These are phyloP conservation scores for Gopherus flavomarginatus DNA, from an alignment of 2,113 vertebrate species.

Conservation along the genomic window DNA sequence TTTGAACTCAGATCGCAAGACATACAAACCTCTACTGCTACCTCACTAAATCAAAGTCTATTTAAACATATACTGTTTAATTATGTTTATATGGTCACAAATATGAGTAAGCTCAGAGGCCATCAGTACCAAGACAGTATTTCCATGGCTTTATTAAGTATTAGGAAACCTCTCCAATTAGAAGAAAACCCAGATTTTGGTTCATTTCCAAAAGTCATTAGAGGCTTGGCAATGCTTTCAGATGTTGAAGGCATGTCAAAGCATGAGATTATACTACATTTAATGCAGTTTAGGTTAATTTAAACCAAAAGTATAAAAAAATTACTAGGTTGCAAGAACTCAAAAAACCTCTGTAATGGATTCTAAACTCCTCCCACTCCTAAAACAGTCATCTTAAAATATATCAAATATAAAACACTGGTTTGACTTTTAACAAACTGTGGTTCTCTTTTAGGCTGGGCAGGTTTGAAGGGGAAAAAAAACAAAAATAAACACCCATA, in stretches of 20 bases:
- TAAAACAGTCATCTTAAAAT: background rate
- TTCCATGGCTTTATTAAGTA: background rate
- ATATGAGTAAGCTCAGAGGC: background rate
- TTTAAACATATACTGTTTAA: background rate
- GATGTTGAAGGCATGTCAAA: background rate
- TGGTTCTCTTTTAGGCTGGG: background rate
- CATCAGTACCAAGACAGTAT: background rate
- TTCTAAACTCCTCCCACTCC: background rate
- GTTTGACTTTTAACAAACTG: background rate
- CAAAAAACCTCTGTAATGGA: background rate
- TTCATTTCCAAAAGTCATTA: background rate
- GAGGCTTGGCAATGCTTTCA: background rate
- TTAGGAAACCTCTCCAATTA: background rate
- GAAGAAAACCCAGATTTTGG: background rate
- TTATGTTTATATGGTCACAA: background rate
- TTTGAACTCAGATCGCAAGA: background rate
- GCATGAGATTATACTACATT: background rate
- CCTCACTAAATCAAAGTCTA: background rate
- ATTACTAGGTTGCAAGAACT: background rate
- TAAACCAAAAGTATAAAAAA: background rate
- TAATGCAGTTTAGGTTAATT: background rate
- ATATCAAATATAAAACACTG: background rate
- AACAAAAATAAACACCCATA: background rate
- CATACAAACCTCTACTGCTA: background rate
- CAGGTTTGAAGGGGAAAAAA: background rate